Conservation (phyloP, 2,797 vertebrate species). For the Anguilla marmorata region DNA sequence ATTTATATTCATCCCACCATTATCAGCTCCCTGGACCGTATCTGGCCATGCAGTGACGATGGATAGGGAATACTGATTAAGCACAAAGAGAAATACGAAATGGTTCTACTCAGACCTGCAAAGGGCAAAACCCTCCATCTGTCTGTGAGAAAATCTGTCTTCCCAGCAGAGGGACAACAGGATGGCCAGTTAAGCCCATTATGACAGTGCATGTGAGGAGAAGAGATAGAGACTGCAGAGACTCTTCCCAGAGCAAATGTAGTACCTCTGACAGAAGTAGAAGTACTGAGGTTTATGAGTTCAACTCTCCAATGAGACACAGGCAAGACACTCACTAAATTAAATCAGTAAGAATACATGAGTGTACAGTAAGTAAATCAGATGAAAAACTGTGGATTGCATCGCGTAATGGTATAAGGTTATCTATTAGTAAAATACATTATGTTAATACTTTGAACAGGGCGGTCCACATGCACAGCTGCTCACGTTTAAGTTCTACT, state of each 20-base stretch:
- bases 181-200: not conserved
- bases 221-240: not conserved
- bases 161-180: not conserved
- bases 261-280: not conserved
- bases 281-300: not conserved
- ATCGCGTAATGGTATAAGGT: not conserved
- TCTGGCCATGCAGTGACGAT: not conserved
- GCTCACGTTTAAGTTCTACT: not conserved
- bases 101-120: not conserved
- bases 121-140: not conserved
- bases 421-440: not conserved
- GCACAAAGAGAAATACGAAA: conserved; percentile 2
- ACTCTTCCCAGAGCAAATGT: not conserved
- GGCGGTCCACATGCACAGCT: not conserved
- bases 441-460: not conserved
- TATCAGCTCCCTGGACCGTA: not conserved
- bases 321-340: not conserved
- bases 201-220: not conserved
- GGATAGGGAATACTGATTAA: not conserved
- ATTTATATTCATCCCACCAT: conserved; percentile 7
- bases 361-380: not conserved
- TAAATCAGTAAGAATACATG: not conserved
- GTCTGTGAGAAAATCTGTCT: not conserved
- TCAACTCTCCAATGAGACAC: not conserved
- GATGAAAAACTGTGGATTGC: not conserved